These are phyloP conservation scores for Falco naumanni DNA, from an alignment of 2,797 vertebrate species.

Conservation along the genomic window DNA sequence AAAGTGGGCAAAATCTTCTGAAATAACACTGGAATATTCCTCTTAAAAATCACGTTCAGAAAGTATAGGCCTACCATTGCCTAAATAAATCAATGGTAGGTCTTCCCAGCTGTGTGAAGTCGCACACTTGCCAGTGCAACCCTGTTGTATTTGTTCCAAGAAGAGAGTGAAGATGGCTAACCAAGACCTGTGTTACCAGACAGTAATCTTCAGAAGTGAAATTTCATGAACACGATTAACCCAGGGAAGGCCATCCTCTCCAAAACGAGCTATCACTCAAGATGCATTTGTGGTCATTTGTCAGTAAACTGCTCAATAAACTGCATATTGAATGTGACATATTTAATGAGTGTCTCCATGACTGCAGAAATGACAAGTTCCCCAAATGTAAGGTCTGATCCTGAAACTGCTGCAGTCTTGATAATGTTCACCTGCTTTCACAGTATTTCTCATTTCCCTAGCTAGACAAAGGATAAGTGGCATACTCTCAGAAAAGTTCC, in stretches of 20 bases:
- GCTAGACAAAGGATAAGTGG: background rate
- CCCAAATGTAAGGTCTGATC: background rate
- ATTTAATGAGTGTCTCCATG: background rate
- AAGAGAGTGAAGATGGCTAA: background rate
- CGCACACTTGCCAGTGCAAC: background rate
- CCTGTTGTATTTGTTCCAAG: background rate
- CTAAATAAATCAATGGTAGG: background rate
- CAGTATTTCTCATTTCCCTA: background rate
- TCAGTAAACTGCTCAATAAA: background rate
- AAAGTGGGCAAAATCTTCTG: background rate
- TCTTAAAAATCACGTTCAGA: background rate
- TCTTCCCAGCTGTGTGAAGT: background rate
- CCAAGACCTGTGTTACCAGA: background rate
- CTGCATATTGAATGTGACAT: background rate
- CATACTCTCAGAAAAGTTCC: background rate
- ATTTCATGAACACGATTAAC: accelerated
- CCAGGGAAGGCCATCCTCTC: background rate
- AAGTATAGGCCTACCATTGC: background rate
- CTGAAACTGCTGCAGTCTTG: background rate
- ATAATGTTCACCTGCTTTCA: background rate
- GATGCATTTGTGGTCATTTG: background rate
- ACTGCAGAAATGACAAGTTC: background rate
- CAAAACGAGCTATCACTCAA: background rate
- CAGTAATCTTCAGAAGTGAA: background rate
- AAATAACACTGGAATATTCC: background rate